phyloP scores from a whole-genome alignment of 2,888 invertebrate genomes.

The Cenopis cana region DNA sequence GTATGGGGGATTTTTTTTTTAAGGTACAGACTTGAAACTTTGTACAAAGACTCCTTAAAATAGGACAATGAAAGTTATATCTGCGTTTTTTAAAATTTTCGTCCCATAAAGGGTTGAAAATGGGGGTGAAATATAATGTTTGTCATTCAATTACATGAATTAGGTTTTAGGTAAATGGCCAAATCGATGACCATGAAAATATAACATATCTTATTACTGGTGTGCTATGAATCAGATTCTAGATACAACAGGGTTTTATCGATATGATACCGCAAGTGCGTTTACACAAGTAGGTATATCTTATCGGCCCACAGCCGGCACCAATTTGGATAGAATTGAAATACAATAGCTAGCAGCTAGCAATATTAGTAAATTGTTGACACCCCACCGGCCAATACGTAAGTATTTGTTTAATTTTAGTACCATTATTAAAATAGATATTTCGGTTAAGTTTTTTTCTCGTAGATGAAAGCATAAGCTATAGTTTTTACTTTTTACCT shows the following conservation, averaged over 20 bases:
- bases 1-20: too few relatives aligned
- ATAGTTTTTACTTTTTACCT: too few relatives aligned
- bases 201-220: conserved; percentile 19
- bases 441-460: too few relatives aligned
- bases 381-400: conserved; percentile 28
- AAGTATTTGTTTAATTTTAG: conserved; percentile 17
- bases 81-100: too few relatives aligned
- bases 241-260: conserved; percentile 38
- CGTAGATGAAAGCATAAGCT: too few relatives aligned
- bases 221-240: conserved; percentile 25
- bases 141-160: background rate
- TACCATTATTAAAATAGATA: background rate
- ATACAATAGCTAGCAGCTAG: conserved; percentile 33
- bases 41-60: too few relatives aligned
- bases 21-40: too few relatives aligned
- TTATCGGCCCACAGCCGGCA: conserved; percentile 31
- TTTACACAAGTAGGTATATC: conserved; percentile 35
- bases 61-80: too few relatives aligned
- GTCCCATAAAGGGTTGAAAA: too few relatives aligned
- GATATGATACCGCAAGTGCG: conserved; percentile 32
- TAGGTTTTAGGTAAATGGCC: background rate
- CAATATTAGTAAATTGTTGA: conserved; percentile 38
- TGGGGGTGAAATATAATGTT: too few relatives aligned
- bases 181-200: conserved; percentile 16
- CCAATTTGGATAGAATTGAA: conserved; percentile 35